phyloP scores from a whole-genome alignment of 1,140 invertebrate species.

The Alviniconcha marisindica region DNA sequence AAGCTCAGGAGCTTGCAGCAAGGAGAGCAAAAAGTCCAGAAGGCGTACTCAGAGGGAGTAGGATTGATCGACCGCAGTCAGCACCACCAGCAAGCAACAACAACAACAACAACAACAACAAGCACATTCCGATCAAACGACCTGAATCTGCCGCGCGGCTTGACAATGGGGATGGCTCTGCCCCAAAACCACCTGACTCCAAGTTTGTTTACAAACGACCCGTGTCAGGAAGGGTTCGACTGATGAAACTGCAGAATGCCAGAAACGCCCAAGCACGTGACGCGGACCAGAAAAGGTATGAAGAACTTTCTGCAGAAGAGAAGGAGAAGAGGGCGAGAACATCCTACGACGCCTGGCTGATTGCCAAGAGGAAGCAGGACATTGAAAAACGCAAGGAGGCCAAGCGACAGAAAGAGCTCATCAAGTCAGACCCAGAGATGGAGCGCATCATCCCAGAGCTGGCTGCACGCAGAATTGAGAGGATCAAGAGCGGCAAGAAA shows the following conservation, averaged over 20 bases:
- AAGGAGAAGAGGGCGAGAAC: constrained; percentile 55
- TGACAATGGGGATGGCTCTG: background rate
- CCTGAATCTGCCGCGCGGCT: constrained; percentile 37
- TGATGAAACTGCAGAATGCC: constrained; percentile 54
- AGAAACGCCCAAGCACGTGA: constrained; percentile 35
- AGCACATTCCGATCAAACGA: constrained; percentile 25
- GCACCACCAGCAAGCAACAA: background rate
- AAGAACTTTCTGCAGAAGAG: constrained; percentile 37
- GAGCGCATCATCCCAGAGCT: constrained; percentile 62
- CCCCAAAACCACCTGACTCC: constrained; percentile 53
- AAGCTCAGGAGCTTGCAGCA: constrained; percentile 19
- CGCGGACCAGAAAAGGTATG: constrained; percentile 29
- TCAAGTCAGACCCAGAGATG: constrained; percentile 67
- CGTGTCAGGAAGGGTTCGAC: constrained; percentile 62
- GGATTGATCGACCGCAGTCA: background rate
- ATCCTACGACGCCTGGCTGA: constrained; percentile 68
- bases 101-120: background rate
- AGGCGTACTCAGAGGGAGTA: background rate
- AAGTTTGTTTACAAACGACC: constrained; percentile 69
- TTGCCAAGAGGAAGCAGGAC: constrained; percentile 62
- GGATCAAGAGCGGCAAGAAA: constrained; percentile 60
- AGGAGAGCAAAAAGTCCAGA: background rate
- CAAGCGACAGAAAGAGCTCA: constrained; percentile 54
- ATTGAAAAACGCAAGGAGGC: constrained; percentile 51
- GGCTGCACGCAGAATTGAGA: constrained; percentile 62